Evolutionary conservation across 2,888 invertebrate species (phyloP), one percentile per base, ranked within the genome.

Genomic region (Andrena fulva): DNA sequence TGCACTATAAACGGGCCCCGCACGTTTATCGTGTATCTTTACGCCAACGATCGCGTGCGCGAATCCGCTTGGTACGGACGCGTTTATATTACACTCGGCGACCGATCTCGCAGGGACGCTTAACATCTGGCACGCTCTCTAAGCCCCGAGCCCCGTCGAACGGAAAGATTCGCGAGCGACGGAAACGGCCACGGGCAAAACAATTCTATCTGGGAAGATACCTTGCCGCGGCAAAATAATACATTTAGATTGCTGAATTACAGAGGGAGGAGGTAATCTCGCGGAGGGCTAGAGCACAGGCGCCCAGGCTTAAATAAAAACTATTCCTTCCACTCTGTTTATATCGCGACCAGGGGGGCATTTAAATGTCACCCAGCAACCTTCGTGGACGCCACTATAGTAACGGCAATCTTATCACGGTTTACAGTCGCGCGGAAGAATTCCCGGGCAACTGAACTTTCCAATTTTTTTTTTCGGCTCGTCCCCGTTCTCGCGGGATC

Each of bases 1-100:
- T 68, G 33, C 4, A 60, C 29, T 64, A 42, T 35, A 66, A 74
- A 80, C 59, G 70, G 16, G 42, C 7, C 24, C 6, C 27, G 20
- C 52, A 6, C 27, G 27, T 56, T 74, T 66, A 69, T 81, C 72
- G 60, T 50, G 62, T 62, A 56, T 70, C 74, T 64, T 33, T 31
- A 59, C 70, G 20, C 29, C 20, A 42, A 27, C 27, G 16, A 10
- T 20, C 35, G 24, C 16, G 27, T 62, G 35, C 16, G 50, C 42
- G n/a, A 74, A 67, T 67, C 67, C 60, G 52, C 31, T 60, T 35
- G 35, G 8, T 48, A 33, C 56, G 48, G 5, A 8, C 52, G 48
- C 62, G 31, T 35, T 63, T 33, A 64, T 16, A 27, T 24, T 31
- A 12, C 31, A 7, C 7, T 12, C 16, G 42, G 0, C 1, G 42